These are phyloP conservation scores for Sebastes taczanowskii DNA, from an alignment of 2,797 vertebrate genomes.

Conservation along the genomic window DNA sequence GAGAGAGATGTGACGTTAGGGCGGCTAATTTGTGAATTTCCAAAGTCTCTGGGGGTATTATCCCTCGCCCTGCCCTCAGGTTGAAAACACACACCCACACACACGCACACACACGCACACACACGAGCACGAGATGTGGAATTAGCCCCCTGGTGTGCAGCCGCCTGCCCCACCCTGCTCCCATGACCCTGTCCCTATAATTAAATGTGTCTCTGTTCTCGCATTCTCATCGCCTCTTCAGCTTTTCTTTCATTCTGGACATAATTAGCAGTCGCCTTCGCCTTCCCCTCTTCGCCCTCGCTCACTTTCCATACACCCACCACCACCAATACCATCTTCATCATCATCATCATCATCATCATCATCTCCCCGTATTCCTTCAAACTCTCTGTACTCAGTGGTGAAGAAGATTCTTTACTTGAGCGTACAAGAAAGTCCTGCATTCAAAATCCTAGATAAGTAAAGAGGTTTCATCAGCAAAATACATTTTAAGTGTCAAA, in stretches of 20 bases:
- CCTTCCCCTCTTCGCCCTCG: slow-evolving; percentile 30
- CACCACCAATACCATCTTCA: neutral
- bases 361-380: neutral
- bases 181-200: slow-evolving; percentile 59
- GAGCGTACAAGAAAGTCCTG: neutral
- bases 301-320: slow-evolving; percentile 31
- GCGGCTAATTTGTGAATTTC: slow-evolving; percentile 49
- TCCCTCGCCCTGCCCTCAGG: slow-evolving; percentile 40
- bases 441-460: neutral
- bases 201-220: slow-evolving; percentile 62
- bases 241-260: slow-evolving; percentile 71
- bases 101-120: neutral
- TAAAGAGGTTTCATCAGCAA: neutral
- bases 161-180: slow-evolving; percentile 51
- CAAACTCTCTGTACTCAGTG: neutral
- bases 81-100: slow-evolving; percentile 30
- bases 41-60: slow-evolving; percentile 39
- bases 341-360: neutral
- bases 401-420: neutral
- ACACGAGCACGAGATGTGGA: slow-evolving; percentile 16
- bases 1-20: neutral
- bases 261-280: slow-evolving; percentile 65
- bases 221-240: slow-evolving; percentile 40
- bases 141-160: slow-evolving; percentile 59
- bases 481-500: too few relatives aligned